Percentiles rank a stretch among this genome's conserved stretches.
phyloP scores from a whole-genome alignment of 2,797 vertebrate species.

The Manis javanica region DNA sequence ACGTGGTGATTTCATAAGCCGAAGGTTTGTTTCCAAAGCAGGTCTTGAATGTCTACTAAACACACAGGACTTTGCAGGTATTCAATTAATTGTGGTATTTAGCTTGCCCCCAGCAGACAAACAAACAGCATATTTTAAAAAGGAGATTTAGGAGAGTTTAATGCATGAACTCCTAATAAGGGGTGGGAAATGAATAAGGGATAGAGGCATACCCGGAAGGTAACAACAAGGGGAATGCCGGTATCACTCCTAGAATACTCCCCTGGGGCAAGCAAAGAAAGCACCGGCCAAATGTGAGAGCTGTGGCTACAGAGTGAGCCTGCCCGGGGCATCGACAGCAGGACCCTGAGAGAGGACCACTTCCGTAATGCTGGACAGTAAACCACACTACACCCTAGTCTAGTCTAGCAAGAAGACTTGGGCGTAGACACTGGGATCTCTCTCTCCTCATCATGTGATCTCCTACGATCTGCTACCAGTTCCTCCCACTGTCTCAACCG shows the following conservation, averaged over 20 bases:
- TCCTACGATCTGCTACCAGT: neutral
- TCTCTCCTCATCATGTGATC: neutral
- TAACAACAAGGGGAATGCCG: neutral
- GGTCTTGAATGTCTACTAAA: neutral
- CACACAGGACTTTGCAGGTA: neutral
- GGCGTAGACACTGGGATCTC: neutral
- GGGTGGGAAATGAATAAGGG: neutral
- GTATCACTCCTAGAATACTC: too few relatives aligned
- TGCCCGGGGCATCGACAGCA: neutral
- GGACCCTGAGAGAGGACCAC: neutral
- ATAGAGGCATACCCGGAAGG: neutral
- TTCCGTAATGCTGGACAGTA: neutral
- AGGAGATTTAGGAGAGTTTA: neutral
- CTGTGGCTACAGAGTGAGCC: neutral
- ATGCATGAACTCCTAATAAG: neutral
- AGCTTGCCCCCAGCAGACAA: neutral
- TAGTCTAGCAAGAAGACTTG: neutral
- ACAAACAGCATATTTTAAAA: neutral
- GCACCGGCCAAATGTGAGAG: neutral
- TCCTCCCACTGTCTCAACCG: neutral
- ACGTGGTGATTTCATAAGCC: neutral
- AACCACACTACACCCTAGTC: fast-evolving
- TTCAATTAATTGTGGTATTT: neutral
- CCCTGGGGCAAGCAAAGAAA: neutral
- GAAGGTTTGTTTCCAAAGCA: neutral